phyloP scores from a whole-genome alignment of 2,888 invertebrate genomes.

The Odontothrips loti region DNA sequence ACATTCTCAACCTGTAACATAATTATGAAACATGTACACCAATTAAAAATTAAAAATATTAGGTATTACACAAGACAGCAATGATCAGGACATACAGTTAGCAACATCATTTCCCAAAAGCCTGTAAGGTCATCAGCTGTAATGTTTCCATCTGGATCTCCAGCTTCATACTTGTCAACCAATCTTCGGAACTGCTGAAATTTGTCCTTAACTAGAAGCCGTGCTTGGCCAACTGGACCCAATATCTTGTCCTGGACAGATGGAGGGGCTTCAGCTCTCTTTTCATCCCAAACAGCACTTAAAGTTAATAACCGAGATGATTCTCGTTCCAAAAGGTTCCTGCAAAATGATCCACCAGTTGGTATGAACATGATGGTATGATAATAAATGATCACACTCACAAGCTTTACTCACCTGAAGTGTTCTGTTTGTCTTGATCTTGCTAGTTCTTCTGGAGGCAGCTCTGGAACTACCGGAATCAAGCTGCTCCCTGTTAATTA shows the following conservation, averaged over 20 bases:
- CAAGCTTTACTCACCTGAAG: slow-evolving; percentile 31
- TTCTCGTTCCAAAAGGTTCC: slow-evolving; percentile 51
- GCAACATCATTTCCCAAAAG: slow-evolving; percentile 76
- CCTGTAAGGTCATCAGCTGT: slow-evolving; percentile 71
- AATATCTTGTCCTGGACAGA: slow-evolving; percentile 57
- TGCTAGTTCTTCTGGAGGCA: slow-evolving; percentile 40
- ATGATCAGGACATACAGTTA: not conserved
- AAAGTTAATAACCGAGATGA: slow-evolving; percentile 51
- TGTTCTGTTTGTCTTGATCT: slow-evolving; percentile 38
- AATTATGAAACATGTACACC: slow-evolving; percentile 20
- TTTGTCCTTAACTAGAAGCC: slow-evolving; percentile 68
- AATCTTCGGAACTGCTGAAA: slow-evolving; percentile 67
- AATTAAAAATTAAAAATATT: slow-evolving; percentile 24
- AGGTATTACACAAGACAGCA: not conserved
- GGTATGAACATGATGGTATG: slow-evolving; percentile 40
- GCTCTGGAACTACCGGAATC: not conserved
- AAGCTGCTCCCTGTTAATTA: slow-evolving; percentile 4
- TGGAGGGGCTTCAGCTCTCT: slow-evolving; percentile 51
- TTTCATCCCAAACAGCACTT: slow-evolving; percentile 55
- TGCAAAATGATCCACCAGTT: slow-evolving; percentile 45
- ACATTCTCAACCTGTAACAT: slow-evolving; percentile 57
- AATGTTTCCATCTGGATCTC: slow-evolving; percentile 52
- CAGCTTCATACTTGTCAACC: slow-evolving; percentile 50
- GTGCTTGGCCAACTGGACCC: slow-evolving; percentile 71
- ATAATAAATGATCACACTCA: slow-evolving; percentile 39